Evolutionary conservation across 2,888 invertebrate species (phyloP), one percentile per base, ranked within the genome.

Genomic region (Agonopterix heracliana): DNA sequence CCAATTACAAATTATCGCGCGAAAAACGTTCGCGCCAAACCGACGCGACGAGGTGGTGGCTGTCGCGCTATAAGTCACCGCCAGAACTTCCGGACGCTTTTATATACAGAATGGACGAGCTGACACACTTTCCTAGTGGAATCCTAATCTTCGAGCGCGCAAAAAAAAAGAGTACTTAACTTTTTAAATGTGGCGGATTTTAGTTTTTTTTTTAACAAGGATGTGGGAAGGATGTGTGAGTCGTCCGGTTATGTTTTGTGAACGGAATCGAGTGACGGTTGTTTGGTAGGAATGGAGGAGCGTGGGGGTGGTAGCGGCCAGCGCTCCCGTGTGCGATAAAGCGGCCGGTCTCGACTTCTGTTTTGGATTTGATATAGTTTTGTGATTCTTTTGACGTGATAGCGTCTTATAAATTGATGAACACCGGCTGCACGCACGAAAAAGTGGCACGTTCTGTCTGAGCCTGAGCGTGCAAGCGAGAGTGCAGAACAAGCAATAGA

Each of bases 191-290:
- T 11, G 38, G 11, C 11, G 38, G 11, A n/a, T 38, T 38, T 9
- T n/a, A 5, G 3, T 38, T n/a, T n/a, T 38, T 10, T n/a, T 38
- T 38, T 26, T 26, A 26, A 7, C n/a, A 36, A 14, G 35, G 34
- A 17, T 44, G 7, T 36, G 14, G 9, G 34, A 13, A 40, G 45
- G 34, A 14, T 36, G 26, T 38, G 26, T 26, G 26, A 86, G 80
- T 88, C 91, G 82, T 89, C 87, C 89, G 85, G 80, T 83, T 83
- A 75, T 83, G 86, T 86, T 85, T 86, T 88, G 81, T 74, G 83
- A 81, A 68, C 73, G 81, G 77, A 79, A 82, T 74, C 71, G 76
- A 88, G 85, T 86, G 86, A 83, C 71, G 74, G 68, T 66, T 63
- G 68, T 58, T 70, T 63, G 69, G 70, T 73, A 74, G 73, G 73